phyloP scores from a whole-genome alignment of 2,797 vertebrate species.

The Emys orbicularis region DNA sequence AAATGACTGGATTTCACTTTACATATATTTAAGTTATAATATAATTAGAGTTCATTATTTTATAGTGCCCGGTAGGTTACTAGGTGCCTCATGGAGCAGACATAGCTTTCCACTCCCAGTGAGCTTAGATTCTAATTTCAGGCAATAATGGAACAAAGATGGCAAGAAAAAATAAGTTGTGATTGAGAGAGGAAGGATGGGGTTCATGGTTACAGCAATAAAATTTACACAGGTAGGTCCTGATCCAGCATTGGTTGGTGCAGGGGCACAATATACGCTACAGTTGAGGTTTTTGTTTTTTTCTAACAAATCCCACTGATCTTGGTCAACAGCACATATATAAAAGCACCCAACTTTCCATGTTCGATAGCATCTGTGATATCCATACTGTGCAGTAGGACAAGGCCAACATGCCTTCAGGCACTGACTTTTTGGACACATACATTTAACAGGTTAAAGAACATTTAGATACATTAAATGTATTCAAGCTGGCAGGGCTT shows the following conservation, averaged over 20 bases:
- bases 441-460: neutral
- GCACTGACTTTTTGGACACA: neutral
- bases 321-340: neutral
- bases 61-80: neutral
- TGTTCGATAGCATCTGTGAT: neutral
- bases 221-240: accelerated
- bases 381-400: neutral
- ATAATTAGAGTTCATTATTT: neutral
- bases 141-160: neutral
- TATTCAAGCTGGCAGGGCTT: neutral
- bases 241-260: neutral
- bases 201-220: neutral
- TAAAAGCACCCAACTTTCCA: neutral
- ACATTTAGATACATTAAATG: neutral
- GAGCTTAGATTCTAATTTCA: neutral
- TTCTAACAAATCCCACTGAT: neutral
- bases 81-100: neutral
- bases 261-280: neutral
- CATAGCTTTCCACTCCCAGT: neutral
- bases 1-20: neutral
- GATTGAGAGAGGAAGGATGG: neutral
- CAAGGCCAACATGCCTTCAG: neutral
- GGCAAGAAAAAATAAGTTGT: neutral
- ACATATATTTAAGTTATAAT: neutral
- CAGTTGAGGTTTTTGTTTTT: neutral